Evolutionary conservation across 2,797 vertebrate species (phyloP), one percentile per base, ranked within the genome.

Genomic region (Myoxocephalus aenaeus): DNA sequence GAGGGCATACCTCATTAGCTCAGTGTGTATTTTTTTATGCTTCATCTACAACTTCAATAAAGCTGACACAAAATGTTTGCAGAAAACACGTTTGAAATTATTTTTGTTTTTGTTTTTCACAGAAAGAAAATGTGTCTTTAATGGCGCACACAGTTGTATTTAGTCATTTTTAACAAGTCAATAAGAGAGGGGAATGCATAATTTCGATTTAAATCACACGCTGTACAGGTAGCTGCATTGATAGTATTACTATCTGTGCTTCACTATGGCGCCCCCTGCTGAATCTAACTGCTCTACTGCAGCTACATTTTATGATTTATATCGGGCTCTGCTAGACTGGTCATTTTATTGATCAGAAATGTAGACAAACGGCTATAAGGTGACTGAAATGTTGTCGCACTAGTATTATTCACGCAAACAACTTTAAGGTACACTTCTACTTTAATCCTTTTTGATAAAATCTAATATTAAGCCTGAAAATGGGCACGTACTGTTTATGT

Each of bases 31-130:
- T 53, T 57, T 75, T 75, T 57, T 14, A 58, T 0, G 3, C 27
- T 57, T 70, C 8, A 48, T 66, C 27, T 77, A 17, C 9, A 74
- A 70, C 29, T 65, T 73, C 7, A 92, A 84, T 87, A 89, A 87
- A 89, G 5, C 32, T 76, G 20, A 65, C 42, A 44, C 5, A 22
- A 38, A 71, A 61, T 29, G 10, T 66, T 79, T 84, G 1, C 7
- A 46, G 29, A 70, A 53, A 15, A 34, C 27, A 17, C 1, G 7
- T 48, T 29, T 53, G 0, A 53, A 51, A 29, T 40, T 7, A 20
- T 66, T 25, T 18, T 62, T 75, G 15, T 22, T 18, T 38, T 27
- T 4, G 57, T 71, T 2, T 69, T 46, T 8, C 18, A 66, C 3
- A 9, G 22, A 25, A 0, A 54, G 4, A 5, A 51, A 44, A 1